phyloP scores from a whole-genome alignment of 2,113 vertebrate species.

The Corydoras sp. region DNA sequence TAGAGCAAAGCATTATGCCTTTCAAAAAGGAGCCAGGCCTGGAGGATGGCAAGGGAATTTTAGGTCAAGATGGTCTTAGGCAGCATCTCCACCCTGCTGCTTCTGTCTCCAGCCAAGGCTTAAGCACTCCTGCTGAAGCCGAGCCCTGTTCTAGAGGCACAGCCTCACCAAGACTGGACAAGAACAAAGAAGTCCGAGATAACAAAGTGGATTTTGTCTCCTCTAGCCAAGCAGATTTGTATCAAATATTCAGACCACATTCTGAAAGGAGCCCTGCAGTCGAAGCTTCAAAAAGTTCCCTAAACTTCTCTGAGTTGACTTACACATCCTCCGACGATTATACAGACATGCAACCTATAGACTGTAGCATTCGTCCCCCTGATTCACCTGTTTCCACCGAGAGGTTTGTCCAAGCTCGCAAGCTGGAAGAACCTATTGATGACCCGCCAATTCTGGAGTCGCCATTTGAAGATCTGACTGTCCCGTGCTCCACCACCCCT shows the following conservation, averaged over 20 bases:
- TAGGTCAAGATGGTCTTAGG: constrained; percentile 3
- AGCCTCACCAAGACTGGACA: constrained; percentile 35
- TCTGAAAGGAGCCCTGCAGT: constrained; percentile 58
- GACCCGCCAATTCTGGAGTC: constrained; percentile 42
- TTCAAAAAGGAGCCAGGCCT: constrained; percentile 43
- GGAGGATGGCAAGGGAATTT: constrained; percentile 35
- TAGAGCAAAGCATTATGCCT: constrained; percentile 51
- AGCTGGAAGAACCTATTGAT: constrained; percentile 43
- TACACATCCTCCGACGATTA: constrained; percentile 25
- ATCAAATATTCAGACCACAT: constrained; percentile 53
- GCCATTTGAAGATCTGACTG: constrained; percentile 44
- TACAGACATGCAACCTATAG: constrained; percentile 14
- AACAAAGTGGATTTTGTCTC: constrained; percentile 60
- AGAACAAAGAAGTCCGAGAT: constrained; percentile 61
- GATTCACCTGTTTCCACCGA: constrained; percentile 8
- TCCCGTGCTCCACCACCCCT: constrained; percentile 44
- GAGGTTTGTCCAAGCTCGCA: not conserved
- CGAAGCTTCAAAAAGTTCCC: constrained; percentile 46
- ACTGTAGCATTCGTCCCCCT: constrained; percentile 15
- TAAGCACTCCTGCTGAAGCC: constrained; percentile 34
- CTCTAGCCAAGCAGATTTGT: constrained; percentile 60
- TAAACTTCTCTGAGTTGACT: constrained; percentile 13
- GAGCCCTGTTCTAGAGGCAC: constrained; percentile 41
- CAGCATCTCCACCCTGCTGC: constrained; percentile 7
- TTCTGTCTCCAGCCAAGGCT: constrained; percentile 18